Evolutionary conservation across 2,797 vertebrate genomes (phyloP).

Genomic region (Podarcis siculus): DNA sequence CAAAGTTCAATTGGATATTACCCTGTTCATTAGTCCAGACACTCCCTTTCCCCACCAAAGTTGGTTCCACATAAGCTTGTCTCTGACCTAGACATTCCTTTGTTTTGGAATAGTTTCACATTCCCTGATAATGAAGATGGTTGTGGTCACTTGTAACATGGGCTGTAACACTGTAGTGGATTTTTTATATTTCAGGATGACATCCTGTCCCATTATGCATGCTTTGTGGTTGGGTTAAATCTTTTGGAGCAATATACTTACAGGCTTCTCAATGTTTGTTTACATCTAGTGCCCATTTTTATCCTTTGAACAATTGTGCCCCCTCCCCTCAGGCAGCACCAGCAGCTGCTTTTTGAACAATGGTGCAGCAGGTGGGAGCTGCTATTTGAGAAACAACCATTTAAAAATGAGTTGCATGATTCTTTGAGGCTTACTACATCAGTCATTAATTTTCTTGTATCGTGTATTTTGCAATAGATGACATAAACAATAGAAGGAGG

Average conservation of each 20-base stretch:
- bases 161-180: background rate
- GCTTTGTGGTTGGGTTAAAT: background rate
- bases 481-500: background rate
- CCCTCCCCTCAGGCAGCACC: background rate
- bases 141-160: background rate
- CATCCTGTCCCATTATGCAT: background rate
- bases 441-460: background rate
- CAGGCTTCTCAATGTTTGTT: background rate
- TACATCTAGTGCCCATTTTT: background rate
- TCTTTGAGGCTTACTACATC: background rate
- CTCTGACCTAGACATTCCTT: background rate
- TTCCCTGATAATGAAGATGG: background rate
- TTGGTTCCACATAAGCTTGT: background rate
- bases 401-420: background rate
- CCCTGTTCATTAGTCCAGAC: background rate
- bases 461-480: background rate
- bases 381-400: background rate
- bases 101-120: background rate
- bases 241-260: background rate
- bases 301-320: background rate
- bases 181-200: background rate
- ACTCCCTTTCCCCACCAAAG: background rate
- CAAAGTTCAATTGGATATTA: no score
- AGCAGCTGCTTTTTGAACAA: background rate
- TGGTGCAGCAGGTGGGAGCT: background rate